Conservation (phyloP, 2,113 vertebrate genomes). For the Chloropsis hardwickii region DNA sequence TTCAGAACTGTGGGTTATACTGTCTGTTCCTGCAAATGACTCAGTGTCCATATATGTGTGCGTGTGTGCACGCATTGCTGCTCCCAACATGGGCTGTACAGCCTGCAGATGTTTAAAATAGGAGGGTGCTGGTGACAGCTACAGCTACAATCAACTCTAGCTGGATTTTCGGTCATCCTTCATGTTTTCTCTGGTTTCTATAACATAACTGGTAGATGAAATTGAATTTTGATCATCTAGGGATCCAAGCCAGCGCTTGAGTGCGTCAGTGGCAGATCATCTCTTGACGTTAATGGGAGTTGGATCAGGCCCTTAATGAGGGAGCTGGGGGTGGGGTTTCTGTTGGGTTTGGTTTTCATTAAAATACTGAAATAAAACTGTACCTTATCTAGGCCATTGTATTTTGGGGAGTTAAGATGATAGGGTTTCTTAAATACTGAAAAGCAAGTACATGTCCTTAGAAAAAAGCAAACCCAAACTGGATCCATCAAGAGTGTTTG, state of each 20-base stretch:
- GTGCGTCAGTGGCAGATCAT: slow-evolving; percentile 39
- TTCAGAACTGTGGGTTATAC: slow-evolving; percentile 26
- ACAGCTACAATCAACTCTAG: neutral
- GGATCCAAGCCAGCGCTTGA: neutral
- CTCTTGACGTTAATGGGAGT: slow-evolving; percentile 41
- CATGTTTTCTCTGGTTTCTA: neutral
- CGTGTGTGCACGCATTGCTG: neutral
- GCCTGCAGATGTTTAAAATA: slow-evolving; percentile 21
- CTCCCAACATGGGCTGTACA: neutral
- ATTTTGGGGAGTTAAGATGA: neutral
- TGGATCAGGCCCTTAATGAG: slow-evolving; percentile 16
- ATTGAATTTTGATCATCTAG: neutral
- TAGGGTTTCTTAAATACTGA: neutral
- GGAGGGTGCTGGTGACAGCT: neutral
- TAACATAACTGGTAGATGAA: neutral
- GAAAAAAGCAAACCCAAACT: neutral
- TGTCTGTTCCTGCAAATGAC: slow-evolving; percentile 47
- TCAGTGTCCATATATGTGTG: slow-evolving; percentile 42
- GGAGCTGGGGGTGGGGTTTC: neutral
- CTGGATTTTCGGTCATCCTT: neutral
- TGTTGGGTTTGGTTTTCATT: neutral
- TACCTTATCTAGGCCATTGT: neutral
- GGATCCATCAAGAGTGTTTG: neutral
- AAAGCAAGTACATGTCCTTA: neutral
- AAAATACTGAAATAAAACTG: neutral